Base-by-base conservation (phyloP, 2,888 invertebrate genomes). In the Netelia inedita region DNA sequence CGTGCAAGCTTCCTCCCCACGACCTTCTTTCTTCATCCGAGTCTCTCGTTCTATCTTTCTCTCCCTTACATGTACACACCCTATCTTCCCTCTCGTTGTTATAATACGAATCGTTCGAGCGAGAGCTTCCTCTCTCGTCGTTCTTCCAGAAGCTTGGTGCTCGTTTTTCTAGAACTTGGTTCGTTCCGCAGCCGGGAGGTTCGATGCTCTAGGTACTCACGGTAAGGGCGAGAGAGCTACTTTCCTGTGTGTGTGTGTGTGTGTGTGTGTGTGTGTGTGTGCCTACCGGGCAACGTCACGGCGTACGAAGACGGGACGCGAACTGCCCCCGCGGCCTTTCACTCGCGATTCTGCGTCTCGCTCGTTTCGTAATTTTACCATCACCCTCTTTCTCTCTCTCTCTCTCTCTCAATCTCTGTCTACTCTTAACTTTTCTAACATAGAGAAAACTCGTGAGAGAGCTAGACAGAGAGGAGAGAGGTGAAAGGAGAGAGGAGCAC, bases 11-110 rank as follows among this genome's bases (percentile, higher is more conserved):
- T 78, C 59, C 79, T 65, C 80, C 82, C 76, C 35, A 86, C 85
- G 86, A 86, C 74, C 79, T 73, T 81, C 73, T 75, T 43, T 85
- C 85, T 86, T 79, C 76, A 75, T 73, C 28, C 65, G 28, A 46
- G 57, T 14, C 43, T 59, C 41, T 68, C 16, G 19, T 10, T 8
- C 66, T 50, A 55, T 55, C 35, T 23, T 16, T 57, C 68, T 43
- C 65, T 16, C 50, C 50, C 61, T 61, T 50, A 59, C n/a, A 9
- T 8, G 63, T 28, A 59, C 53, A 53, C 28, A 50, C n/a, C 57
- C 57, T 19, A 10, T 57, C 19, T 21, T 57, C 19, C 57, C 16
- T 19, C 57, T 57, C 21, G 57, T 57, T 10, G 57, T 57, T 57
- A 19, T 19, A 57, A 57, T 19, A 57, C 16, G 57, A 57, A n/a